Percentiles rank a stretch among this genome's conserved stretches.
These are phyloP conservation scores for Leptinotarsa tumamoca DNA, from an alignment of 2,888 invertebrate species.

Conservation along the genomic window DNA sequence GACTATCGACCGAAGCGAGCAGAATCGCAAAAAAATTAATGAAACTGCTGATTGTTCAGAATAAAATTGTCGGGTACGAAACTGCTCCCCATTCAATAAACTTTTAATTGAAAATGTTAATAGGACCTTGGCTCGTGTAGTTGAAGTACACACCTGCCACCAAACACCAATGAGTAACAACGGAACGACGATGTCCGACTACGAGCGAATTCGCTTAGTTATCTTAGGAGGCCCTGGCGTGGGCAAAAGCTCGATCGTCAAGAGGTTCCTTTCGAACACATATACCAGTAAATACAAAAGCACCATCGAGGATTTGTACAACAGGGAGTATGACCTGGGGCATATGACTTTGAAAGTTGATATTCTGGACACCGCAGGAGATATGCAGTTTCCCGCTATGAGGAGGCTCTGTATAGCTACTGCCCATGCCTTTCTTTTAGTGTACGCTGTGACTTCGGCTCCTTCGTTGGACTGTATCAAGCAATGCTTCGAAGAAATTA, in stretches of 20 bases:
- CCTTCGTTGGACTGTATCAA: conserved; percentile 80
- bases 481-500: conserved; percentile 83
- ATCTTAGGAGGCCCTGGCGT: conserved; percentile 85
- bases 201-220: conserved; percentile 85
- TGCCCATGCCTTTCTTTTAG: conserved; percentile 88
- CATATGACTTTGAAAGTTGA: conserved; percentile 81
- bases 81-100: background rate
- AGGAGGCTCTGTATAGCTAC: conserved; percentile 86
- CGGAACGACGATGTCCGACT: conserved; percentile 74
- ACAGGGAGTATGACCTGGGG: conserved; percentile 84
- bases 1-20: background rate
- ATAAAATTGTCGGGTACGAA: conserved; percentile 1
- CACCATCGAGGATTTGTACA: conserved; percentile 90
- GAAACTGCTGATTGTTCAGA: background rate
- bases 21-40: background rate
- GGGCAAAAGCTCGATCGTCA: conserved; percentile 88
- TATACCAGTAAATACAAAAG: conserved; percentile 85
- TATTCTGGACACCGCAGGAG: conserved; percentile 85
- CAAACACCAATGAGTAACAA: conserved; percentile 59
- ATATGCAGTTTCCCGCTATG: conserved; percentile 93
- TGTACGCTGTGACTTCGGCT: conserved; percentile 83
- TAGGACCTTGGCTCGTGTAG: background rate
- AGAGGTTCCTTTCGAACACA: conserved; percentile 82
- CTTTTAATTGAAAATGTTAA: conserved; percentile 11
- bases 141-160: conserved; percentile 5